Evolutionary conservation across 2,797 vertebrate genomes (phyloP).

Genomic region (Gymnoscopelus microlampas): DNA sequence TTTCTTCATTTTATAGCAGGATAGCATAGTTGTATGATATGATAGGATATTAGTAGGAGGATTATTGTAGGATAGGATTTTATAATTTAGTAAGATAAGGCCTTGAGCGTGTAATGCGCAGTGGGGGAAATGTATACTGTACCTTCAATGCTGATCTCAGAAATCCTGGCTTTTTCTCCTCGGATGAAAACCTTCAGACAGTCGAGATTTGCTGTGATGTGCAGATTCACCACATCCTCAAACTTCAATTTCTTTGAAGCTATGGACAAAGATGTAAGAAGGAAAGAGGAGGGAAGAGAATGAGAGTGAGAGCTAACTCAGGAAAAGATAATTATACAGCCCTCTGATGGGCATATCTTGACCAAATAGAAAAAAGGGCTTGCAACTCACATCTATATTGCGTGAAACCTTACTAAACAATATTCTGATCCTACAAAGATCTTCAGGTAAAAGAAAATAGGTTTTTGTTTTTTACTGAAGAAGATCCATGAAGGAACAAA

Average conservation of each 20-base stretch:
- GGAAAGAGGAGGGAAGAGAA: constrained; percentile 8
- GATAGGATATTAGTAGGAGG: no score
- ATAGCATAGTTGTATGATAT: no score
- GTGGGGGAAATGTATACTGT: constrained; percentile 46
- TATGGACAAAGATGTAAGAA: constrained; percentile 51
- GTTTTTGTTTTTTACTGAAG: background rate
- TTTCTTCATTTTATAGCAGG: no score
- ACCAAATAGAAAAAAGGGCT: no score
- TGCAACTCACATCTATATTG: no score
- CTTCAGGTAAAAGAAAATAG: no score
- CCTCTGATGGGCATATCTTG: background rate
- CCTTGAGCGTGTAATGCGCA: background rate
- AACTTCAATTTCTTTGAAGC: constrained; percentile 85
- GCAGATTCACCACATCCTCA: constrained; percentile 90
- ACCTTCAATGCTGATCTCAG: constrained; percentile 95
- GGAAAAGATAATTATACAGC: background rate
- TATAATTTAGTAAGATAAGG: background rate
- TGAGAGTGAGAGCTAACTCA: background rate
- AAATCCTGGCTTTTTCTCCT: constrained; percentile 89
- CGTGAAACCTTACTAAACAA: no score
- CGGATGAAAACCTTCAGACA: constrained; percentile 93
- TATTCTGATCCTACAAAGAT: no score
- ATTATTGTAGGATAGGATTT: background rate
- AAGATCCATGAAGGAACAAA: background rate
- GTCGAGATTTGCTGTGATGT: constrained; percentile 89